Evolutionary conservation across 2,797 vertebrate genomes (phyloP).

Genomic region (Labroides dimidiatus): DNA sequence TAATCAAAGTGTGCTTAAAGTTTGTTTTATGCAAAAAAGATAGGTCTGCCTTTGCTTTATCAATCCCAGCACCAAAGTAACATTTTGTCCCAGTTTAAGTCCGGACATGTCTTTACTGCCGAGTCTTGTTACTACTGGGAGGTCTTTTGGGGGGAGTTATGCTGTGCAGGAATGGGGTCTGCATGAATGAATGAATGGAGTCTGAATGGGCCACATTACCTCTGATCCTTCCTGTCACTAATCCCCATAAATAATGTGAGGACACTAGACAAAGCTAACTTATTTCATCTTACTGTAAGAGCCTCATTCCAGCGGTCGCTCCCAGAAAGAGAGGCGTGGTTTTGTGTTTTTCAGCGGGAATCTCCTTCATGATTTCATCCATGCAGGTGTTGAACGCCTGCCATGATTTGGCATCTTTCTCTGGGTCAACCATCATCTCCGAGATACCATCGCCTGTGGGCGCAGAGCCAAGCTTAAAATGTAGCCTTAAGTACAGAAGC

Average conservation of each 20-base stretch:
- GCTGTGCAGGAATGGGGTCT: not conserved
- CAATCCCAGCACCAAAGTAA: not conserved
- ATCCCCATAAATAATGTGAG: not conserved
- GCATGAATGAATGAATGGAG: not conserved
- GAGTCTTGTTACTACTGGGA: not conserved
- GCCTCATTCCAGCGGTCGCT: conserved; percentile 97
- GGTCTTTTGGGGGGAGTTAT: not conserved
- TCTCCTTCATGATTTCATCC: conserved; percentile 69
- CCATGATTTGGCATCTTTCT: conserved; percentile 73
- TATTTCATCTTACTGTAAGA: conserved; percentile 86
- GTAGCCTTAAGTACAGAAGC: not conserved
- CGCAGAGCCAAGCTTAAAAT: conserved; percentile 14
- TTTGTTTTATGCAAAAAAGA: not conserved
- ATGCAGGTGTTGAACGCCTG: conserved; percentile 86
- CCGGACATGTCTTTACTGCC: conserved; percentile 12
- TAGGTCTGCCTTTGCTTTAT: not conserved
- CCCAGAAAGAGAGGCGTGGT: conserved; percentile 89
- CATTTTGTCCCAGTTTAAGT: not conserved
- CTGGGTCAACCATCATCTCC: conserved; percentile 81
- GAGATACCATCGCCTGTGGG: conserved; percentile 89
- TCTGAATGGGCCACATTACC: not conserved
- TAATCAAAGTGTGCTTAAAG: not conserved
- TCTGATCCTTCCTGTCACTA: not conserved
- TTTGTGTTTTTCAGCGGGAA: conserved; percentile 86
- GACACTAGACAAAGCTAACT: not conserved